Percentiles rank a stretch among this genome's conserved stretches.
Evolutionary conservation across 2,888 invertebrate species (phyloP).

Genomic region (Calameuta idolon): DNA sequence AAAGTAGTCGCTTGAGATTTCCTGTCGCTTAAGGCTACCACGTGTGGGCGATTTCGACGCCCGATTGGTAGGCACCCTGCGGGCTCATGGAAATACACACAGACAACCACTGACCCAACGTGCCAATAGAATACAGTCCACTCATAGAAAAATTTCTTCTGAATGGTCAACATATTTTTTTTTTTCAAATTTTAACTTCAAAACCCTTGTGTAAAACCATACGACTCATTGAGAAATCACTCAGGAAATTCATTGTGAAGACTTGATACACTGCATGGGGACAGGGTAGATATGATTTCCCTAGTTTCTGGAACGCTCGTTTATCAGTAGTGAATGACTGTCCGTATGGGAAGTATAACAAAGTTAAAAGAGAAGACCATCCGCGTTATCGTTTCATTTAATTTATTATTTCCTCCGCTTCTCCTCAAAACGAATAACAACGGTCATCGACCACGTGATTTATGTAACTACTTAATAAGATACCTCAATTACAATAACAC

Average conservation of each 20-base stretch:
- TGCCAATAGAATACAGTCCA: neutral
- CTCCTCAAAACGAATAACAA: neutral
- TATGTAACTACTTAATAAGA: neutral
- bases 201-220: neutral
- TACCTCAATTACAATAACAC: too few relatives aligned
- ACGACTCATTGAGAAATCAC: neutral
- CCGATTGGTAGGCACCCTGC: constrained; percentile 38
- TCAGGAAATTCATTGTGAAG: neutral
- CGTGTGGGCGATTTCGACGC: constrained; percentile 59
- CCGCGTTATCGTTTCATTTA: neutral
- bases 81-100: neutral
- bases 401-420: neutral
- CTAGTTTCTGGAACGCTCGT: neutral
- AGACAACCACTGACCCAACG: neutral
- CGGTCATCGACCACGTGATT: neutral
- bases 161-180: neutral
- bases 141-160: neutral
- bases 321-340: neutral
- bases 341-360: neutral
- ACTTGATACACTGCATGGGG: neutral
- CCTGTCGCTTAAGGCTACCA: constrained; percentile 44
- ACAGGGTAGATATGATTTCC: neutral
- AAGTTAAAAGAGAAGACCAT: neutral
- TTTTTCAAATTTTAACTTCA: neutral
- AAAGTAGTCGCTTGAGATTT: constrained; percentile 25